These are phyloP conservation scores for Pachycephala philippinensis DNA, from an alignment of 2,113 vertebrate genomes.

Conservation along the genomic window DNA sequence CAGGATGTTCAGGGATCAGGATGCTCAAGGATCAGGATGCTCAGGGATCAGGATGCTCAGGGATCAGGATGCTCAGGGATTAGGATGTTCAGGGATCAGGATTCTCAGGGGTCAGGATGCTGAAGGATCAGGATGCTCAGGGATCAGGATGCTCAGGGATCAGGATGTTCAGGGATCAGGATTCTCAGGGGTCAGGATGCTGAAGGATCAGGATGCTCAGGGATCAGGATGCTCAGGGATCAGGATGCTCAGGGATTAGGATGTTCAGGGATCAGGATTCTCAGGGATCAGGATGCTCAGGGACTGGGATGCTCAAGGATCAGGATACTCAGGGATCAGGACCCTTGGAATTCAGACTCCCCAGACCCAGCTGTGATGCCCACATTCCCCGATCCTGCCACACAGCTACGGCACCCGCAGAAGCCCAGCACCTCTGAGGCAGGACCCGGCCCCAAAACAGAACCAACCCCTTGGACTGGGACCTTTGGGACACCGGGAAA, in stretches of 20 bases:
- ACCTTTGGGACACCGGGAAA: background rate
- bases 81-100: fast-evolving
- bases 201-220: fast-evolving
- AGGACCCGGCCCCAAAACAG: fast-evolving
- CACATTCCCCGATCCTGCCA: fast-evolving
- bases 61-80: fast-evolving
- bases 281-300: too few relatives aligned
- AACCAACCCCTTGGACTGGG: background rate
- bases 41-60: fast-evolving
- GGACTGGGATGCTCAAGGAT: fast-evolving
- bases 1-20: fast-evolving
- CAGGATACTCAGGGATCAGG: too few relatives aligned
- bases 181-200: fast-evolving
- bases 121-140: fast-evolving
- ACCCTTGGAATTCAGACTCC: fast-evolving
- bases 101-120: fast-evolving
- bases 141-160: fast-evolving
- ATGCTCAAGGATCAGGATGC: fast-evolving
- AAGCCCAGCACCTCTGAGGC: fast-evolving
- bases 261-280: fast-evolving
- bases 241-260: fast-evolving
- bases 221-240: fast-evolving
- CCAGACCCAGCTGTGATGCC: fast-evolving
- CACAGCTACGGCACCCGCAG: fast-evolving
- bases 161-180: fast-evolving